Percentiles rank a stretch among this genome's conserved stretches.
Evolutionary conservation across 2,113 vertebrate genomes (phyloP).

Genomic region (Ancistrus triradiatus): DNA sequence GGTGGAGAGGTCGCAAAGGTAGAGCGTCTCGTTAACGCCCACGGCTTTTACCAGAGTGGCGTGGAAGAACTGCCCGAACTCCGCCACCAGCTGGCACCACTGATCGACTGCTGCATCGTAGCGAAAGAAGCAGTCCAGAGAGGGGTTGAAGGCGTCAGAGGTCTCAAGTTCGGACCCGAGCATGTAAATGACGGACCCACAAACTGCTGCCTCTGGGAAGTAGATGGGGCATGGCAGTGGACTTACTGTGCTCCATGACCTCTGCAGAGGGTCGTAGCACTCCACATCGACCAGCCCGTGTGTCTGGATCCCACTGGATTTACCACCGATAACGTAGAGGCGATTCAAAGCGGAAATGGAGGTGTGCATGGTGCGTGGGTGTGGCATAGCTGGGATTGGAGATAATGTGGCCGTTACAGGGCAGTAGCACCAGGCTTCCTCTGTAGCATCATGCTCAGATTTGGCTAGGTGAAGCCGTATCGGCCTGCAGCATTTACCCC

Average conservation of each 20-base stretch:
- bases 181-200: conserved; percentile 83
- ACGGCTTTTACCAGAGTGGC: conserved; percentile 93
- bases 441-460: conserved; percentile 82
- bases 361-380: conserved; percentile 89
- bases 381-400: conserved; percentile 79
- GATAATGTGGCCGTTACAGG: conserved; percentile 77
- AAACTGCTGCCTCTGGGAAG: conserved; percentile 89
- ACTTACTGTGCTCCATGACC: conserved; percentile 81
- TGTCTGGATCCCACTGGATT: conserved; percentile 73
- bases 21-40: conserved; percentile 81
- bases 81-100: conserved; percentile 91
- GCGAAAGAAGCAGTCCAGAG: conserved; percentile 90
- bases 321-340: conserved; percentile 90
- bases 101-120: conserved; percentile 85
- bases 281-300: conserved; percentile 86
- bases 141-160: conserved; percentile 92
- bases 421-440: conserved; percentile 92
- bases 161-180: conserved; percentile 92
- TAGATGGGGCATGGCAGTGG: conserved; percentile 86
- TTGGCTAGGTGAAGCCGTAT: conserved; percentile 88
- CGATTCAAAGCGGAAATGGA: conserved; percentile 79
- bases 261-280: conserved; percentile 81
- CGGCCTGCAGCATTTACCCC: conserved; percentile 80
- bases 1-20: conserved; percentile 94
- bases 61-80: conserved; percentile 95